These are phyloP conservation scores for Eupithecia pulchellata DNA, from an alignment of 2,888 invertebrate genomes.

Conservation along the genomic window DNA sequence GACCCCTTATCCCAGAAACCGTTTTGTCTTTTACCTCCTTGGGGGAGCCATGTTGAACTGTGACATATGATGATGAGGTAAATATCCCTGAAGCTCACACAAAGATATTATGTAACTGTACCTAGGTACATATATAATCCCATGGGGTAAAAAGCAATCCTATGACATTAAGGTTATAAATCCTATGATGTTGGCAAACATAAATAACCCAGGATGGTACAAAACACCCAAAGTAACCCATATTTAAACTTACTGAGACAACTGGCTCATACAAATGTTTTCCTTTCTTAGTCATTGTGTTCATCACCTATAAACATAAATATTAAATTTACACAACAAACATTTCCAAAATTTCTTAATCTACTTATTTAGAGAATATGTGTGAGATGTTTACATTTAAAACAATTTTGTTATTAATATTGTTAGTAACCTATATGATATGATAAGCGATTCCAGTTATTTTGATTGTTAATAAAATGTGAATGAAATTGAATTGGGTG, in stretches of 20 bases:
- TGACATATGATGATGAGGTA: no score
- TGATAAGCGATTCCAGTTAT: neutral
- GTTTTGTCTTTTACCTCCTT: no score
- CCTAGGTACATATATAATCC: no score
- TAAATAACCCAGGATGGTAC: neutral
- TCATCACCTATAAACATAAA: conserved; percentile 62
- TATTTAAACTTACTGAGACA: conserved; percentile 62
- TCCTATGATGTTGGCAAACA: neutral
- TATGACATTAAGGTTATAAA: neutral
- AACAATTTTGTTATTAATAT: neutral
- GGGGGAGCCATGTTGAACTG: no score
- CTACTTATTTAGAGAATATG: neutral
- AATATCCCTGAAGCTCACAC: no score
- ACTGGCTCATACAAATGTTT: conserved; percentile 66
- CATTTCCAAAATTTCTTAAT: neutral
- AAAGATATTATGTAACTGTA: no score
- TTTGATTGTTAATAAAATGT: neutral
- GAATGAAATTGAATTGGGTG: neutral
- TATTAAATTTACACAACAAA: neutral
- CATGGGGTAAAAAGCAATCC: neutral
- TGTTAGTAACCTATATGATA: neutral
- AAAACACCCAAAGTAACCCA: conserved; percentile 13
- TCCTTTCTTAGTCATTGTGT: conserved; percentile 60
- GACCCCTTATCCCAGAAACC: no score
- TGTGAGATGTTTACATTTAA: neutral